These are phyloP conservation scores for Drosophila macrothrix DNA, from an alignment of 2,888 invertebrate species.

Conservation along the genomic window DNA sequence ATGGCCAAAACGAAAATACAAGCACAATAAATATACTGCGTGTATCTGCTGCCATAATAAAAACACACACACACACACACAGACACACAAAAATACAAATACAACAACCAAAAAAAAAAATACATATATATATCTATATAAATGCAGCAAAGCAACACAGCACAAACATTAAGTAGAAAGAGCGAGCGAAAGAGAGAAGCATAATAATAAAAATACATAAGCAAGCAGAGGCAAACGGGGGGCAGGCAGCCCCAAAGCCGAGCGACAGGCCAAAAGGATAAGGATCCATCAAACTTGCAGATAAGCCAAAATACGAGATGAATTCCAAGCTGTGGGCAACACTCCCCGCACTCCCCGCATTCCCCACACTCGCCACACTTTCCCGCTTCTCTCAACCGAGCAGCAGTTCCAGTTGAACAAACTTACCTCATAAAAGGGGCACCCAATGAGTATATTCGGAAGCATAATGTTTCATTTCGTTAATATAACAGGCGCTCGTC, in stretches of 20 bases:
- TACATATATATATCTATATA: conserved; percentile 5
- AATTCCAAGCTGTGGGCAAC: conserved; percentile 36
- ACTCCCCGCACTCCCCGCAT: neutral
- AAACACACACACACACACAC: conserved; percentile 39
- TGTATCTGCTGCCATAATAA: conserved; percentile 71
- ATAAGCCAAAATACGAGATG: conserved; percentile 72
- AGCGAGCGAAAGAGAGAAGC: conserved; percentile 2
- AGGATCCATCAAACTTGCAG: conserved; percentile 80
- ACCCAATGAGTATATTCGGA: conserved; percentile 44
- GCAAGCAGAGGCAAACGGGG: conserved; percentile 16
- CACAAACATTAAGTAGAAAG: conserved; percentile 21
- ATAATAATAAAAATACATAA: conserved; percentile 60
- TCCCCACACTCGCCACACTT: neutral
- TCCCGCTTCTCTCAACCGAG: neutral
- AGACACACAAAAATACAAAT: conserved; percentile 8
- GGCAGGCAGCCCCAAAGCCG: conserved; percentile 13
- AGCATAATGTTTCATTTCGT: conserved; percentile 72
- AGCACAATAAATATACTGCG: conserved; percentile 73
- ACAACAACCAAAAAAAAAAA: conserved; percentile 10
- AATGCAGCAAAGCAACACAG: conserved; percentile 47
- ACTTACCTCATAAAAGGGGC: conserved; percentile 67
- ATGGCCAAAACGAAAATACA: conserved; percentile 31
- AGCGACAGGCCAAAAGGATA: conserved; percentile 65
- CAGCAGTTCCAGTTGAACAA: conserved; percentile 32
- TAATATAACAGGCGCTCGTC: conserved; percentile 73